Evolutionary conservation across 2,888 invertebrate species (phyloP), one percentile per base, ranked within the genome.

Genomic region (Cacoxenus indagator): DNA sequence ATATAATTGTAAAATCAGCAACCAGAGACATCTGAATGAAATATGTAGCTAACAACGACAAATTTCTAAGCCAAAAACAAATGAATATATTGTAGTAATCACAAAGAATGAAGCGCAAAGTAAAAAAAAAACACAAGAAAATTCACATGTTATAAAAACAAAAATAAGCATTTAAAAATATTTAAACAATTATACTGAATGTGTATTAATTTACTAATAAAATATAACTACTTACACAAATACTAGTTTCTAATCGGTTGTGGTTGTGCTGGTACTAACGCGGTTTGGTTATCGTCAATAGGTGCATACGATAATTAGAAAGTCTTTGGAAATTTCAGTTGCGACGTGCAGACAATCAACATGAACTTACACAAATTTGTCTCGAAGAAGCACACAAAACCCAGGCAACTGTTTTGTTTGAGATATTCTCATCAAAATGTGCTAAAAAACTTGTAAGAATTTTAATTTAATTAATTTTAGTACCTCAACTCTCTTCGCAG

Each of bases 131-230:
- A 51, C 51, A 51, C 51, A 17, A 51, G 51, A 51, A 48, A 48
- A 19, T 48, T 19, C 19, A 48, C 48, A 48, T 19, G 4, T 17
- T 19, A 48, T 48, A 48, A 14, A 48, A 48, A 4, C 22, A 48
- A 19, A 17, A 8, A 17, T 19, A 51, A 37, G 14, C 37, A 37
- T 37, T 11, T 37, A 11, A 37, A 37, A 51, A 22, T 51, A 22
- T 51, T 51, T 51, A 51, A 51, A 51, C 51, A 51, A 51, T 51
- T 51, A 51, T 51, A 51, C 11, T 51, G 19, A 51, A 51, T 51
- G 24, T 51, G 51, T 51, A 51, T 51, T 51, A 22, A 51, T 19
- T 51, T 51, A 51, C 22, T 22, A 51, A 51, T 51, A 51, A 22
- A 22, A 51, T 22, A 51, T 22, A 19, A 51, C 51, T 22, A 51